Base-by-base conservation (phyloP, 2,797 vertebrate species). In the Threskiornis aethiopicus region DNA sequence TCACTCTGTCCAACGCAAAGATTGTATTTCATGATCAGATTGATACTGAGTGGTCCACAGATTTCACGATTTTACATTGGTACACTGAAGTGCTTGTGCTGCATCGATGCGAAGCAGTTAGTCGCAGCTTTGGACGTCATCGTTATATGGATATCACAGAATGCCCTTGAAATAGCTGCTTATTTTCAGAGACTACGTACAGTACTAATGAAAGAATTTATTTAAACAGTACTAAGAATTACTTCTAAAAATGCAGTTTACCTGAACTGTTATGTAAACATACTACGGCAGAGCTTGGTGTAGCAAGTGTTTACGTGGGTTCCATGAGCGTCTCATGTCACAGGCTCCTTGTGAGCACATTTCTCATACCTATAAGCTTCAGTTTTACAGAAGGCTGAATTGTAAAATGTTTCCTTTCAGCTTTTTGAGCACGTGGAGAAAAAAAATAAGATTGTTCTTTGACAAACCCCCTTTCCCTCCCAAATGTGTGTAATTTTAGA, bases 241-340 rank as follows among this genome's bases (percentile, higher is more conserved):
- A 29, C 22, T 64, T 78, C 8, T 39, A 41, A 75, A 76, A 87
- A 28, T 33, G 6, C 10, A 10, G 2, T 59, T 92, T 41, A 24
- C 11, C 20, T 79, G 28, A 66, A 20, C 15, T 76, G 86, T 3
- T 59, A 2, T 71, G 42, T 67, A 39, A 77, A 35, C 14, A 1
- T 39, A 6, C 13, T 71, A 1, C 15, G 49, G 1, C n/a, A 71
- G 44, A 72, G 47, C 13, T 59, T 57, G 9, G 7, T 47, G 12
- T 72, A 54, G 18, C 17, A 82, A 41, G 1, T 62, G 35, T 69
- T 86, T 75, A 9, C 2, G 1, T 62, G 57, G 24, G 12, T 87
- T 78, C 39, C 9, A 5, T 0, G 49, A 81, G 15, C 66, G 79
- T 59, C 28, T 72, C 22, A 18, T 0, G 1, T 76, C 20, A 9